Conservation (phyloP, 2,113 vertebrate species). For the Excalfactoria chinensis region DNA sequence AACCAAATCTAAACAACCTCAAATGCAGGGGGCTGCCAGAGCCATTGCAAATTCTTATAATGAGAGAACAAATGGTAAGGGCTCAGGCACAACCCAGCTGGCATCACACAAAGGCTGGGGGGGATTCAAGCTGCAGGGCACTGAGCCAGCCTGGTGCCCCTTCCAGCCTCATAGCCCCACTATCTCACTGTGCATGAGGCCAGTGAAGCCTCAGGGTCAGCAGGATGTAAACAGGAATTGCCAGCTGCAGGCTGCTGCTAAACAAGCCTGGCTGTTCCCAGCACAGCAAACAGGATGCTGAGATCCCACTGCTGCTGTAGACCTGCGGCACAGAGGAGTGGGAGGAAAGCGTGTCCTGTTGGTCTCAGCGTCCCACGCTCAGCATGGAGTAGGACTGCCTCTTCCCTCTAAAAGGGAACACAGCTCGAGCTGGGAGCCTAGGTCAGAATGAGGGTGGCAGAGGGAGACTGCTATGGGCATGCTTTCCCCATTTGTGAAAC, state of each 20-base stretch:
- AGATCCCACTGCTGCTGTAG: conserved; percentile 16
- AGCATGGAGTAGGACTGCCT: fast-evolving
- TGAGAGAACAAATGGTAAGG: background rate
- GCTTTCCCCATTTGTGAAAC: background rate
- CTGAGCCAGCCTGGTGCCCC: background rate
- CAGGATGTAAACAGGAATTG: conserved; percentile 53
- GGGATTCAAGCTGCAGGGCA: background rate
- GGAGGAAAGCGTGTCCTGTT: fast-evolving
- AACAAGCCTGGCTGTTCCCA: background rate
- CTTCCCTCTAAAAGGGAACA: background rate
- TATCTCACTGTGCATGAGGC: fast-evolving
- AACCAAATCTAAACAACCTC: background rate
- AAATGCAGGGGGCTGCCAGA: background rate
- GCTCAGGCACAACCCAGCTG: background rate
- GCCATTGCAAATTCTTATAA: background rate
- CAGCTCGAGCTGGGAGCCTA: background rate
- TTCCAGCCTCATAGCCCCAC: background rate
- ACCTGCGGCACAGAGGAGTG: fast-evolving
- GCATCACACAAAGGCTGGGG: background rate
- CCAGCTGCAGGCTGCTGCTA: conserved; percentile 16
- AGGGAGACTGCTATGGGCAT: background rate
- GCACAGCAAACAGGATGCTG: background rate
- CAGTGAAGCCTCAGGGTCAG: background rate
- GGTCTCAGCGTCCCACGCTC: fast-evolving
- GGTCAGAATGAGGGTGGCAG: background rate